These are phyloP conservation scores for Polymixis flavicincta DNA, from an alignment of 2,888 invertebrate species.

Conservation along the genomic window DNA sequence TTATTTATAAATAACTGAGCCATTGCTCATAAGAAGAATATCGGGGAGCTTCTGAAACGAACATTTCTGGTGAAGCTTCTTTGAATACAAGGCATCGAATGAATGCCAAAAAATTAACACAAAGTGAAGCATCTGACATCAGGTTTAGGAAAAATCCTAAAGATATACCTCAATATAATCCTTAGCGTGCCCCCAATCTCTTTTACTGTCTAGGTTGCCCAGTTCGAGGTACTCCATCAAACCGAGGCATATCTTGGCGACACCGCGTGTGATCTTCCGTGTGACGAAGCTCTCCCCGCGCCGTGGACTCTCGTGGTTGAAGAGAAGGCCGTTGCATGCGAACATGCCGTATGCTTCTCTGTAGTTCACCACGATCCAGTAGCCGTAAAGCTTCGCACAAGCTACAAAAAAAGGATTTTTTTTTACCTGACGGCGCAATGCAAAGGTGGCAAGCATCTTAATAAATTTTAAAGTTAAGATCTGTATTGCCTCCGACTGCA, in stretches of 20 bases:
- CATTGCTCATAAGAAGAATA: too few species aligned
- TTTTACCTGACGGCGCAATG: background rate
- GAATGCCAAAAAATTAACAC: too few species aligned
- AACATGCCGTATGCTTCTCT: conserved; percentile 98
- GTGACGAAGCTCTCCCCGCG: conserved; percentile 99
- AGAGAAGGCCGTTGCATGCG: conserved; percentile 98
- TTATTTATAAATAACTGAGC: too few species aligned
- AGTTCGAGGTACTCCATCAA: conserved; percentile 96
- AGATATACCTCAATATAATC: conserved; percentile 96
- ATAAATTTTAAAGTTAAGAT: too few species aligned
- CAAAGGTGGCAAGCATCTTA: too few species aligned
- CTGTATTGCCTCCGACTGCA: too few species aligned
- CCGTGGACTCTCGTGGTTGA: conserved; percentile 99
- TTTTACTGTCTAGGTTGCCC: conserved; percentile 98
- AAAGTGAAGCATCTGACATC: too few species aligned
- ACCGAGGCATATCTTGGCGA: conserved; percentile 98
- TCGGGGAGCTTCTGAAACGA: too few species aligned
- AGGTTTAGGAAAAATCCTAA: background rate
- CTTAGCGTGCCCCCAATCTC: conserved; percentile 99
- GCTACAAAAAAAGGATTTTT: conserved; percentile 88
- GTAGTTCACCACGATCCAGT: conserved; percentile 99
- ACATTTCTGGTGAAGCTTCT: too few species aligned
- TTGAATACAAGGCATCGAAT: too few species aligned
- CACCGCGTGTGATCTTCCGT: conserved; percentile 98
- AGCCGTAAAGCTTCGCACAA: conserved; percentile 98